phyloP scores from a whole-genome alignment of 2,797 vertebrate genomes.

The Sardinella longiceps region DNA sequence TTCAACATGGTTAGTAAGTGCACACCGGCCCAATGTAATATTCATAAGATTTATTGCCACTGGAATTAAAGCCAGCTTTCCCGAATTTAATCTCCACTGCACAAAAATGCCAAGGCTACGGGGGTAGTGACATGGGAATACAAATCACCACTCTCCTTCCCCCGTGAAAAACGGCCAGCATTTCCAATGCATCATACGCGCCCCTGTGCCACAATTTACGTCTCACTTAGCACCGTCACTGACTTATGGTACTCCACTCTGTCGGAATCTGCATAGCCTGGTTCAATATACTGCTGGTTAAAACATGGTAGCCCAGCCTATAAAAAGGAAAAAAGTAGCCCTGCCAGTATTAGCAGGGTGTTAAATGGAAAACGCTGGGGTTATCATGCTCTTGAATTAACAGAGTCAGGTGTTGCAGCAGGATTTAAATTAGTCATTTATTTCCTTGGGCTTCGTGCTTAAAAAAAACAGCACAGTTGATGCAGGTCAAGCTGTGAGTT shows the following conservation, averaged over 20 bases:
- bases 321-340: neutral
- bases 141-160: constrained; percentile 49
- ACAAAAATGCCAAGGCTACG: constrained; percentile 48
- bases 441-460: neutral
- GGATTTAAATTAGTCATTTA: neutral
- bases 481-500: neutral
- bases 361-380: neutral
- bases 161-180: constrained; percentile 35
- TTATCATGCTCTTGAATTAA: neutral
- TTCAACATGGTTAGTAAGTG: constrained; percentile 38
- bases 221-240: constrained; percentile 48
- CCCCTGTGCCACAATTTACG: constrained; percentile 40
- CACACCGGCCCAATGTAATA: constrained; percentile 49
- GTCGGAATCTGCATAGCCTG: neutral
- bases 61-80: constrained; percentile 56
- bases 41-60: constrained; percentile 57
- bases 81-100: constrained; percentile 55
- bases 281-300: neutral
- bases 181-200: constrained; percentile 41
- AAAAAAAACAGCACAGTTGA: neutral
- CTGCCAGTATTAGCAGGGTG: neutral
- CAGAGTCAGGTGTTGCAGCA: neutral
- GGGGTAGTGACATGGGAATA: constrained; percentile 50
- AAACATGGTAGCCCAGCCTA: neutral
- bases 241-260: constrained; percentile 30